Evolutionary conservation across 2,797 vertebrate genomes (phyloP).

Genomic region (Podarcis lilfordi): DNA sequence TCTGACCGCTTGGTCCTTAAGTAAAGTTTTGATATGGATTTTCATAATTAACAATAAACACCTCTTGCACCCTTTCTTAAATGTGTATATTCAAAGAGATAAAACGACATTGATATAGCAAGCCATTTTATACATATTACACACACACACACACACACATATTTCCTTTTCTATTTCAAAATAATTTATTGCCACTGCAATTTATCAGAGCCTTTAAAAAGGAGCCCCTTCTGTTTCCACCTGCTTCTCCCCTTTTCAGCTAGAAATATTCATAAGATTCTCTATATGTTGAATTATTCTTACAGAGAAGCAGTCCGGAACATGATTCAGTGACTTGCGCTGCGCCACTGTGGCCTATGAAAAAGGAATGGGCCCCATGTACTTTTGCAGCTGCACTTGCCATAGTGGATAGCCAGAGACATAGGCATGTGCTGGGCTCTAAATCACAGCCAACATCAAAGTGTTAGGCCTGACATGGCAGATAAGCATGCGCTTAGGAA

Average conservation of each 20-base stretch:
- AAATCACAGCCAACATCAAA: not conserved
- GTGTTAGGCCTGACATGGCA: not conserved
- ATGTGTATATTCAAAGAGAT: not conserved
- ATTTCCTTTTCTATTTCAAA: not conserved
- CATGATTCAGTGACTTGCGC: not conserved
- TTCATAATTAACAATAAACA: not conserved
- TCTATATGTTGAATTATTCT: not conserved
- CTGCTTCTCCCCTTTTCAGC: not conserved
- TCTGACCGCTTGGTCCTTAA: not conserved
- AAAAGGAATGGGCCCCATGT: not conserved
- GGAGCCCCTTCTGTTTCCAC: not conserved
- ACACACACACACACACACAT: not conserved
- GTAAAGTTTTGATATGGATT: conserved; percentile 1
- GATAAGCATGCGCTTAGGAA: not conserved
- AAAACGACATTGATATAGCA: not conserved
- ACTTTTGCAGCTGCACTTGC: not conserved
- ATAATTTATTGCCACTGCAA: not conserved
- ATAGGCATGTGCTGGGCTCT: not conserved
- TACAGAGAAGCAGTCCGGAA: not conserved
- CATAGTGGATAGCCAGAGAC: not conserved
- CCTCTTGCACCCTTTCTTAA: not conserved
- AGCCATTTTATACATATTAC: not conserved
- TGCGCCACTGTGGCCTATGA: not conserved
- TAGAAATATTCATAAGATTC: not conserved
- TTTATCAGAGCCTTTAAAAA: conserved; percentile 11